A percentile compares a stretch with the other conserved stretches of the same genome.
Conservation (phyloP, 1,140 invertebrate species). For the Subanguina moxae region DNA sequence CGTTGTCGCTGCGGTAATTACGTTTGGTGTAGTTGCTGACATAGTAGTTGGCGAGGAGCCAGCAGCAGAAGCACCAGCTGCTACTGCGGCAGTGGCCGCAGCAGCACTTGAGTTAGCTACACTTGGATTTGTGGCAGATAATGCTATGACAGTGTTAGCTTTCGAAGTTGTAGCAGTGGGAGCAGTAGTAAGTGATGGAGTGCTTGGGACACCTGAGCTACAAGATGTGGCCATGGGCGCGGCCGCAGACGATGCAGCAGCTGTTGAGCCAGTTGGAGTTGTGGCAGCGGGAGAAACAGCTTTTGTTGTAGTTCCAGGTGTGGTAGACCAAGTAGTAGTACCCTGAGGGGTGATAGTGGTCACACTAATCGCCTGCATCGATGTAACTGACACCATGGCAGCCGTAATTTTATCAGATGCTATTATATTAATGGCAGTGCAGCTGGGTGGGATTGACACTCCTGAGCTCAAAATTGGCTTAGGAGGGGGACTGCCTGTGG, state of each 20-base stretch:
- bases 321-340: not conserved
- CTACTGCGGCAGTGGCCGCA: not conserved
- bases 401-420: too few species aligned
- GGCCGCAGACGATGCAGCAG: too few species aligned
- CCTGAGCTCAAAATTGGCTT: too few species aligned
- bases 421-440: too few species aligned
- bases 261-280: not conserved
- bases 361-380: too few species aligned
- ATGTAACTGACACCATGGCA: too few species aligned
- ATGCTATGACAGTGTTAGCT: not conserved
- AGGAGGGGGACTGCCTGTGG: too few species aligned
- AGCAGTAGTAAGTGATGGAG: not conserved
- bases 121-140: not conserved
- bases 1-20: not conserved
- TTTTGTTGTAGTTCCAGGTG: not conserved
- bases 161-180: constrained; percentile 4
- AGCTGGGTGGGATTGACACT: too few species aligned
- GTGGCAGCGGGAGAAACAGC: not conserved
- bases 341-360: too few species aligned
- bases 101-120: not conserved
- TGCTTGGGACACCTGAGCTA: not conserved
- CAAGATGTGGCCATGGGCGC: not conserved
- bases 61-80: not conserved
- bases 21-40: not conserved
- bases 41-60: not conserved